Evolutionary conservation across 2,113 vertebrate genomes (phyloP).

Genomic region (Motacilla alba): DNA sequence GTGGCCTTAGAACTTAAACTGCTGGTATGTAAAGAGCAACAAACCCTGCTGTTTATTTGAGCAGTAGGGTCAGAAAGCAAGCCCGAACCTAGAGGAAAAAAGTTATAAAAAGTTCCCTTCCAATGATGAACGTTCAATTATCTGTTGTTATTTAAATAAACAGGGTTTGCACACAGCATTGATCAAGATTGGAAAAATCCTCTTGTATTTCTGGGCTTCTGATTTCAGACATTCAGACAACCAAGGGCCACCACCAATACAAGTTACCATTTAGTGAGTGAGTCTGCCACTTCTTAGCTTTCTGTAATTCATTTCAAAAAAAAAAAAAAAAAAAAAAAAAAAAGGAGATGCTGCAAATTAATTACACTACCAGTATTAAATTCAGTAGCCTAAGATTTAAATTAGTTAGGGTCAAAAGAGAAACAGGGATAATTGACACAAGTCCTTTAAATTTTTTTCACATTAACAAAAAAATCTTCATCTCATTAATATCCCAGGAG

Average conservation of each 20-base stretch:
- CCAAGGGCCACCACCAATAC: not conserved
- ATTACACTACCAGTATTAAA: not conserved
- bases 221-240: conserved; percentile 11
- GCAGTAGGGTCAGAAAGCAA: conserved; percentile 20
- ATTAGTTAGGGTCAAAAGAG: not conserved
- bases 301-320: not conserved
- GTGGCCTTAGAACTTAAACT: conserved; percentile 45
- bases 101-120: not conserved
- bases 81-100: not conserved
- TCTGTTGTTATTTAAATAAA: conserved; percentile 42
- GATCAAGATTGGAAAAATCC: not conserved
- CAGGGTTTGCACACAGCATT: not conserved
- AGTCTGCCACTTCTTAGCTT: not conserved
- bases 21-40: conserved; percentile 50
- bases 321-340: not conserved
- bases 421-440: not conserved
- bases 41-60: conserved; percentile 43
- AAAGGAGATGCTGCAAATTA: not conserved
- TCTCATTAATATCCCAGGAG: not conserved
- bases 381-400: not conserved
- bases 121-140: conserved; percentile 20
- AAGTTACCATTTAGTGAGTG: not conserved
- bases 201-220: conserved; percentile 33
- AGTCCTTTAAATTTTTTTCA: not conserved
- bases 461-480: not conserved